These are phyloP conservation scores for Zaprionus nigranus DNA, from an alignment of 1,140 invertebrate species.

Conservation along the genomic window DNA sequence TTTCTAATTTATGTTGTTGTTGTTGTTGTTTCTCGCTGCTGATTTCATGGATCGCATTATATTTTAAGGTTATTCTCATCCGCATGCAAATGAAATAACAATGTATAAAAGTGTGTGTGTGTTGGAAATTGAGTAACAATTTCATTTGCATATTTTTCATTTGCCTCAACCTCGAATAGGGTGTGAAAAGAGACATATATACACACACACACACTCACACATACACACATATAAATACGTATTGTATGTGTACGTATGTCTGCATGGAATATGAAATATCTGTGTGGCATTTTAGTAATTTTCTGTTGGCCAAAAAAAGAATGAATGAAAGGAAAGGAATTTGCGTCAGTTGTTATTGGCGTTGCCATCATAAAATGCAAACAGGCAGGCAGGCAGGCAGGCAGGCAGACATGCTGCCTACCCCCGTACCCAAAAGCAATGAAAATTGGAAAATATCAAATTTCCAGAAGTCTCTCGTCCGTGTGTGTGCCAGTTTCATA, in stretches of 20 bases:
- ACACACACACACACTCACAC: no score
- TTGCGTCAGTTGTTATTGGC: conserved; percentile 52
- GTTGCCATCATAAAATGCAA: conserved; percentile 63
- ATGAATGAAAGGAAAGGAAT: conserved; percentile 26
- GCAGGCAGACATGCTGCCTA: conserved; percentile 53
- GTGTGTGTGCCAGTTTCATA: conserved; percentile 22
- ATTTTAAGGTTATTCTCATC: conserved; percentile 76
- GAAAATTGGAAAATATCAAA: conserved; percentile 83
- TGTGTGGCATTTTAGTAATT: conserved; percentile 60
- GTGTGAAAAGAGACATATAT: conserved; percentile 55
- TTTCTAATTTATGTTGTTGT: conserved; percentile 66
- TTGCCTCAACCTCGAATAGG: conserved; percentile 52
- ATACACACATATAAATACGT: conserved; percentile 37
- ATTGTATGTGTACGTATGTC: conserved; percentile 18
- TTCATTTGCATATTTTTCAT: conserved; percentile 83
- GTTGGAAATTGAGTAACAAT: conserved; percentile 76
- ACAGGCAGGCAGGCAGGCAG: conserved; percentile 53
- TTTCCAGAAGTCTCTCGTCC: conserved; percentile 51
- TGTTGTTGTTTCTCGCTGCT: conserved; percentile 17
- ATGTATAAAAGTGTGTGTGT: conserved; percentile 32
- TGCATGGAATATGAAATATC: conserved; percentile 46
- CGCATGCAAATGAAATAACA: conserved; percentile 77
- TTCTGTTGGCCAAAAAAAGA: conserved; percentile 27
- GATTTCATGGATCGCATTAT: conserved; percentile 75
- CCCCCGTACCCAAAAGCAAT: conserved; percentile 60